phyloP scores from a whole-genome alignment of 2,888 invertebrate species.

The Apodemia hepburni region DNA sequence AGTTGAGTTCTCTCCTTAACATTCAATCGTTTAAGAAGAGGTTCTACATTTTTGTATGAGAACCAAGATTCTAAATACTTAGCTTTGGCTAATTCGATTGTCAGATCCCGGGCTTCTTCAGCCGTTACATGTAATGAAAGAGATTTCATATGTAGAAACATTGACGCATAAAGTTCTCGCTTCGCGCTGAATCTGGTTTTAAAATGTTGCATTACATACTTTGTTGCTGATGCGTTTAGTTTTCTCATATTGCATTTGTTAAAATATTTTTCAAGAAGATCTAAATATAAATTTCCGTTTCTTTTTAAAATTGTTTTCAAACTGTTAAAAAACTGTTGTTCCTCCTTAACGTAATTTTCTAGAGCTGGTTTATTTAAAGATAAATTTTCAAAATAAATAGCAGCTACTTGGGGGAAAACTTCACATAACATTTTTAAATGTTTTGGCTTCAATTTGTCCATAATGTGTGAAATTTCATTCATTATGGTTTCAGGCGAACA shows the following conservation, averaged over 20 bases:
- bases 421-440: conserved; percentile 48
- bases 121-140: conserved; percentile 41
- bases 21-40: conserved; percentile 44
- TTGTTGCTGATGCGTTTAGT: conserved; percentile 40
- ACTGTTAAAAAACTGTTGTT: conserved; percentile 39
- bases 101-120: conserved; percentile 45
- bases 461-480: conserved; percentile 37
- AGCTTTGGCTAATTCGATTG: conserved; percentile 44
- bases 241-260: conserved; percentile 28
- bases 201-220: conserved; percentile 42
- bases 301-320: conserved; percentile 44
- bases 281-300: conserved; percentile 42
- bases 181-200: conserved; percentile 45
- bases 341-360: conserved; percentile 34
- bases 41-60: conserved; percentile 46
- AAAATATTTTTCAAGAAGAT: conserved; percentile 48
- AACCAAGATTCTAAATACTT: conserved; percentile 44
- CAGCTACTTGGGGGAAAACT: conserved; percentile 41
- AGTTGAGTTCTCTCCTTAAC: conserved; percentile 39
- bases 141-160: conserved; percentile 43
- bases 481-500: conserved; percentile 44
- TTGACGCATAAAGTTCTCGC: conserved; percentile 45
- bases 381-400: conserved; percentile 46
- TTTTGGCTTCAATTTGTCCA: conserved; percentile 43
- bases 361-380: conserved; percentile 34